Conservation (phyloP, 2,797 vertebrate species). For the Pseudomugil tenellus region DNA sequence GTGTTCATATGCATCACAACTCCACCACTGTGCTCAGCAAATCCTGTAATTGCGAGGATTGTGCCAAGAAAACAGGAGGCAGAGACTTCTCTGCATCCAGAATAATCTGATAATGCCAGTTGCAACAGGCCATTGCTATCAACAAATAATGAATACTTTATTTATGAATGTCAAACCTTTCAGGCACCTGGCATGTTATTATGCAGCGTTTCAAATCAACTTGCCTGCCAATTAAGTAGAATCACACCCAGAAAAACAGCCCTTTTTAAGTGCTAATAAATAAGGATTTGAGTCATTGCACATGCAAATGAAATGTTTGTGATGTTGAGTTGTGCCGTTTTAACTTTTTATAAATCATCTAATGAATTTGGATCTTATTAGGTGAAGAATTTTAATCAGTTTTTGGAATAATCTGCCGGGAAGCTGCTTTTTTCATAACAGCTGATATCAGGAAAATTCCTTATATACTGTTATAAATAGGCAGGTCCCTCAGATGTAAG, state of each 20-base stretch:
- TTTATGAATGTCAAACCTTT: constrained; percentile 55
- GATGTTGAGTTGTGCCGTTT: constrained; percentile 42
- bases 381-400: constrained; percentile 7
- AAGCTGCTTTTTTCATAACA: background rate
- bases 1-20: background rate
- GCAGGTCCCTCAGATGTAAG: constrained; percentile 19
- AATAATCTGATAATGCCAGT: constrained; percentile 33
- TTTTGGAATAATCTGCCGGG: constrained; percentile 3
- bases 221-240: constrained; percentile 46
- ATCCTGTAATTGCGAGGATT: constrained; percentile 27
- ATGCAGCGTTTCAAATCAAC: constrained; percentile 35
- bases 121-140: constrained; percentile 33
- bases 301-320: constrained; percentile 50
- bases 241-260: constrained; percentile 41
- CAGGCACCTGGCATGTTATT: constrained; percentile 34
- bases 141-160: constrained; percentile 51
- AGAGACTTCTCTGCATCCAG: constrained; percentile 11
- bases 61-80: constrained; percentile 10
- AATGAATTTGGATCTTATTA: constrained; percentile 33
- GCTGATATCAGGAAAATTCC: background rate
- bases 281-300: constrained; percentile 42
- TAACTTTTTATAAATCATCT: constrained; percentile 41
- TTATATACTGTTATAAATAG: constrained; percentile 20
- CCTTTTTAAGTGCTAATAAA: constrained; percentile 52
- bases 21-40: constrained; percentile 1